phyloP scores from a whole-genome alignment of 2,888 invertebrate genomes.

The Strigamia transsilvanica region DNA sequence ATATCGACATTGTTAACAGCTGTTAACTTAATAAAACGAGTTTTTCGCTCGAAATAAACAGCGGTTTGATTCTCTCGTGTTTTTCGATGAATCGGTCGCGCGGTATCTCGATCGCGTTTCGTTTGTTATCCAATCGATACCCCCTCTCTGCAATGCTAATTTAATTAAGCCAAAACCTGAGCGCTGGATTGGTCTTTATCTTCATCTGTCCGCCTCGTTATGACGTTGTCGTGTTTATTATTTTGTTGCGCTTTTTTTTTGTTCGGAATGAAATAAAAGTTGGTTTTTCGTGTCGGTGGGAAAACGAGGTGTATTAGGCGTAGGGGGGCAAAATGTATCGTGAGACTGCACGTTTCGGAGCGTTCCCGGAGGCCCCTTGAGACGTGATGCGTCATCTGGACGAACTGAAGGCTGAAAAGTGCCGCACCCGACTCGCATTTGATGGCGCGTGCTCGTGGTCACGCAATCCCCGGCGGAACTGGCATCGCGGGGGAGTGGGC shows the following conservation, averaged over 20 bases:
- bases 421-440: conserved; percentile 31
- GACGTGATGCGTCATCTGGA: neutral
- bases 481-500: neutral
- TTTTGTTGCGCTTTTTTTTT: neutral
- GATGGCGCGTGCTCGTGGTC: conserved; percentile 33
- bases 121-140: conserved; percentile 21
- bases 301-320: neutral
- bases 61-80: neutral
- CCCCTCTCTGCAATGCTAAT: conserved; percentile 29
- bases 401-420: conserved; percentile 33
- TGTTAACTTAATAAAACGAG: neutral
- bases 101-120: neutral
- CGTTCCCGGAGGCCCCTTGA: conserved; percentile 9
- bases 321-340: neutral
- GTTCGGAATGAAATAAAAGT: neutral
- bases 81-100: neutral
- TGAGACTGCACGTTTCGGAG: neutral
- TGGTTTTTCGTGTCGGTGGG: neutral
- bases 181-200: conserved; percentile 5
- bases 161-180: conserved; percentile 33
- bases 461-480: conserved; percentile 26
- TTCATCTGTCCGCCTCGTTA: neutral
- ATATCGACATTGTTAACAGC: neutral
- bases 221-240: conserved; percentile 2
- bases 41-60: neutral